phyloP scores from a whole-genome alignment of 2,797 vertebrate species.

The Mus spretus region DNA sequence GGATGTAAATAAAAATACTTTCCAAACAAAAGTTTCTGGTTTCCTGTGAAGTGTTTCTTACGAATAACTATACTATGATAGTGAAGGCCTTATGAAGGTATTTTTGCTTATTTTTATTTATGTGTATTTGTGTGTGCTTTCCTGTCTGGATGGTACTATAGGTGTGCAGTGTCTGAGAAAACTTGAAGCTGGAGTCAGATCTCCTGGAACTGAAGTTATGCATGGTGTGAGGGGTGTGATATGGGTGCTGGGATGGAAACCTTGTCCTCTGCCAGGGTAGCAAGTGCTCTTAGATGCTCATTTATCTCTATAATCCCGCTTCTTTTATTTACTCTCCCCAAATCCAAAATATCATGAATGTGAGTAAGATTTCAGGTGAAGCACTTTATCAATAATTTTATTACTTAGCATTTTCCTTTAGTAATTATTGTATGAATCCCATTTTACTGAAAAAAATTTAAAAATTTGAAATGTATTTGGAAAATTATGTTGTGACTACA shows the following conservation, averaged over 20 bases:
- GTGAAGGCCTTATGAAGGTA: background rate
- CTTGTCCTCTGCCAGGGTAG: too few species aligned
- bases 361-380: background rate
- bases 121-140: background rate
- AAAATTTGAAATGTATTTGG: background rate
- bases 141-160: background rate
- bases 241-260: background rate
- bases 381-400: background rate
- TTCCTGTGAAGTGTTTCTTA: background rate
- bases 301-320: too few species aligned
- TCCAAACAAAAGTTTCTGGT: background rate
- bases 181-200: background rate
- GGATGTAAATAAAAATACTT: background rate
- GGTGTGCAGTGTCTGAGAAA: background rate
- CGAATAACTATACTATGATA: background rate
- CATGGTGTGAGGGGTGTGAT: background rate
- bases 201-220: too few species aligned
- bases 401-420: background rate
- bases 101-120: background rate
- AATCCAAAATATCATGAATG: background rate
- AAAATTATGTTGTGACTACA: background rate
- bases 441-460: background rate
- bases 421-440: background rate
- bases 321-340: background rate
- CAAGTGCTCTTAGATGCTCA: background rate